Percentiles rank a stretch among this genome's conserved stretches.
Evolutionary conservation across 2,113 vertebrate species (phyloP).

Genomic region (Gasterosteus nipponicus): DNA sequence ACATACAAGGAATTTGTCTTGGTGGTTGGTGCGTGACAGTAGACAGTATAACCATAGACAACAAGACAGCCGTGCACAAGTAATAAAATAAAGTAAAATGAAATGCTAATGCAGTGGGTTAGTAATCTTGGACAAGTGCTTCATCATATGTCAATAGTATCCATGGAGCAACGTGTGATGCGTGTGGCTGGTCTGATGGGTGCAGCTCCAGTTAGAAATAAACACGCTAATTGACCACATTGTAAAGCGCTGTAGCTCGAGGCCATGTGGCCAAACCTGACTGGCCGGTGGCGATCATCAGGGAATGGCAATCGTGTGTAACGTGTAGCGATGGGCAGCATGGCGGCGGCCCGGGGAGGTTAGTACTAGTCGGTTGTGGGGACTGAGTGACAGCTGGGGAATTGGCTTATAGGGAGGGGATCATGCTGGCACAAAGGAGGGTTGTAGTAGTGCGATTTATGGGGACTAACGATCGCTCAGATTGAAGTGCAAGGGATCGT

Average conservation of each 20-base stretch:
- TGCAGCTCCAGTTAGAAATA: constrained; percentile 11
- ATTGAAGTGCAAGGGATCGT: constrained; percentile 1
- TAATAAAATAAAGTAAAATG: too few relatives aligned
- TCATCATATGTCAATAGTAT: background rate
- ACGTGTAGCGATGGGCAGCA: background rate
- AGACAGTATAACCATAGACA: too few relatives aligned
- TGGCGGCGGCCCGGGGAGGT: background rate
- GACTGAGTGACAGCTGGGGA: constrained; percentile 64
- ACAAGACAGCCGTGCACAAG: too few relatives aligned
- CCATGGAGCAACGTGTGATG: background rate
- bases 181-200: background rate
- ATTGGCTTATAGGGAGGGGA: constrained; percentile 43
- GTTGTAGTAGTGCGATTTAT: constrained; percentile 6
- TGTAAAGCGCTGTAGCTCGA: background rate
- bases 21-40: too few relatives aligned
- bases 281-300: background rate
- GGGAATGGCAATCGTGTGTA: background rate
- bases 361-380: constrained; percentile 25
- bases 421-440: constrained; percentile 32
- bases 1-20: too few relatives aligned
- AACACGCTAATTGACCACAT: constrained; percentile 6
- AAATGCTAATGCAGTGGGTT: too few relatives aligned
- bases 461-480: constrained; percentile 11
- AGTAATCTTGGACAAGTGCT: background rate
- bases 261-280: constrained; percentile 4